phyloP scores from a whole-genome alignment of 1,140 invertebrate genomes.

The Danaus plexippus region DNA sequence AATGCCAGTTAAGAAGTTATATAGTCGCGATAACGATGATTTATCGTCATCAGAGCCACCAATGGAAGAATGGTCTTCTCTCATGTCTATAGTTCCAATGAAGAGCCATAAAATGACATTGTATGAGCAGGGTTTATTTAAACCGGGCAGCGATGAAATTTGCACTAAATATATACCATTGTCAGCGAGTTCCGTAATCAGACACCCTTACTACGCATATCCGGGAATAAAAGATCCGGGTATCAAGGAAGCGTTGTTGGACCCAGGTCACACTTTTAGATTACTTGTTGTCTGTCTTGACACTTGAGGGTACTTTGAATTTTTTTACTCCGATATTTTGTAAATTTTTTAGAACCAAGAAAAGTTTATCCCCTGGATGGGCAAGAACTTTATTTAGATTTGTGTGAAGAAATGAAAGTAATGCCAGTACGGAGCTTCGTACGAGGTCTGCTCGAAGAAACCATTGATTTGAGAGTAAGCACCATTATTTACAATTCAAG shows the following conservation, averaged over 20 bases:
- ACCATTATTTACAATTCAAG: constrained; percentile 19
- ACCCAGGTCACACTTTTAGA: constrained; percentile 15
- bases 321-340: no score
- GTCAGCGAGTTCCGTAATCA: constrained; percentile 61
- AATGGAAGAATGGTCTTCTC: constrained; percentile 2
- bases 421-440: constrained; percentile 49
- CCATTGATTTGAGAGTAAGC: constrained; percentile 47
- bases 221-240: constrained; percentile 64
- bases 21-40: not conserved
- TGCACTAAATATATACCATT: constrained; percentile 47
- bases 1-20: constrained; percentile 3
- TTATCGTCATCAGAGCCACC: constrained; percentile 5
- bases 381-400: constrained; percentile 46
- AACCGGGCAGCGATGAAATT: constrained; percentile 47
- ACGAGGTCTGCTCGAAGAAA: constrained; percentile 35
- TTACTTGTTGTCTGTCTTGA: no score
- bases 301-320: no score
- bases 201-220: constrained; percentile 62
- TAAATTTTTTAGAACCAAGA: constrained; percentile 25
- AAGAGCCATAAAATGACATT: constrained; percentile 24
- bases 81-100: constrained; percentile 5
- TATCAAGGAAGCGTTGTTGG: constrained; percentile 51
- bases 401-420: constrained; percentile 55
- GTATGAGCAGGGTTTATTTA: constrained; percentile 32
- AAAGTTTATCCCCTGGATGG: constrained; percentile 47